phyloP scores from a whole-genome alignment of 1,140 invertebrate genomes.

The Phortica variegata region DNA sequence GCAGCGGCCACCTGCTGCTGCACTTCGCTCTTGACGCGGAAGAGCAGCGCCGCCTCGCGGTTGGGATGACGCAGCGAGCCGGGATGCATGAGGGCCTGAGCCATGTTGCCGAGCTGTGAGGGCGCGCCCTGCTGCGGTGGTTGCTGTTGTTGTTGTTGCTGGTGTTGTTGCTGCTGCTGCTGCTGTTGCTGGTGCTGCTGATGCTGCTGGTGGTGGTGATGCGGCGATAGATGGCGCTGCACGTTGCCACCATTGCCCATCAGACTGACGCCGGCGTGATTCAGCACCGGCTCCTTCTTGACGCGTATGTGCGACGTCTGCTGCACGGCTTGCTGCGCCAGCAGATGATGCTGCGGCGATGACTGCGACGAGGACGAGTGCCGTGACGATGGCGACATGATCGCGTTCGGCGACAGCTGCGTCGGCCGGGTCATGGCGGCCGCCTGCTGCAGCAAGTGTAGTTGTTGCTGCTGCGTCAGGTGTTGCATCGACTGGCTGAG shows the following conservation, averaged over 20 bases:
- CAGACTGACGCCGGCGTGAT: conserved; percentile 23
- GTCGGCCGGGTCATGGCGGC: conserved; percentile 59
- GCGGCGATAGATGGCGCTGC: conserved; percentile 41
- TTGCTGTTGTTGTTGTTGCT: conserved; percentile 40
- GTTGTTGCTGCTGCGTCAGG: conserved; percentile 41
- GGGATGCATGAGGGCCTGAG: conserved; percentile 53
- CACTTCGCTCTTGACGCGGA: conserved; percentile 55
- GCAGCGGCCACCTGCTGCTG: conserved; percentile 47
- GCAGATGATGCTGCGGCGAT: conserved; percentile 57
- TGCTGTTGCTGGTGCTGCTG: conserved; percentile 31
- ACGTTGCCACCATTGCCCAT: conserved; percentile 33
- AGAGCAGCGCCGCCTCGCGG: conserved; percentile 47
- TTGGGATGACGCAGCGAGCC: conserved; percentile 45
- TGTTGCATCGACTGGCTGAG: conserved; percentile 54
- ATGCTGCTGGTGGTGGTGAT: conserved; percentile 39
- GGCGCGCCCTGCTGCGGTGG: conserved; percentile 56
- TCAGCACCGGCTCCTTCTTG: conserved; percentile 58
- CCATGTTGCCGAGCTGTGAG: conserved; percentile 28
- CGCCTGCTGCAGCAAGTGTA: conserved; percentile 47
- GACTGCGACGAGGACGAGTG: too few species aligned
- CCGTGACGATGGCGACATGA: conserved; percentile 58
- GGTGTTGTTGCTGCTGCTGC: conserved; percentile 45
- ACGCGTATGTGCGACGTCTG: conserved; percentile 58
- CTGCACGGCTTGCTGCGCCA: conserved; percentile 38
- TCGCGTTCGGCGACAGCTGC: conserved; percentile 41